Conservation (phyloP, 2,888 invertebrate species). For the Leptinotarsa peninsularis region DNA sequence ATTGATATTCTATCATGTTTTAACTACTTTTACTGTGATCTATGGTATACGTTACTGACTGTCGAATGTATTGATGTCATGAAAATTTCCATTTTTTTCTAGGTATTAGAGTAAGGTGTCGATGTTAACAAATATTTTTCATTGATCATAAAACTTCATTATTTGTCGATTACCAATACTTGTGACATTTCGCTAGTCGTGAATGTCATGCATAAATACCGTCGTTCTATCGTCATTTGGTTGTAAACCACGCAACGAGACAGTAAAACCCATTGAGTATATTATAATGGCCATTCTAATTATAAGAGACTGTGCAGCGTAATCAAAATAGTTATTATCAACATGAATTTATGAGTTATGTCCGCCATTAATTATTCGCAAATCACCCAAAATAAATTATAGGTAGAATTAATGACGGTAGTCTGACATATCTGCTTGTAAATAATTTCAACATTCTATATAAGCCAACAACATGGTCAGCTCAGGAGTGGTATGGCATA, state of each 20-base stretch:
- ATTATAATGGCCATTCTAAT: slow-evolving; percentile 27
- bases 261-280: slow-evolving; percentile 21
- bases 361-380: slow-evolving; percentile 19
- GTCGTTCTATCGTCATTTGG: neutral
- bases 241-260: slow-evolving; percentile 9
- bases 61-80: too few relatives aligned
- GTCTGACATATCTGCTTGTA: slow-evolving; percentile 25
- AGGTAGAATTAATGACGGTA: slow-evolving; percentile 21
- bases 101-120: too few relatives aligned
- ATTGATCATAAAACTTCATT: neutral
- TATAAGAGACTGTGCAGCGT: slow-evolving; percentile 19
- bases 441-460: slow-evolving; percentile 20
- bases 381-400: slow-evolving; percentile 25
- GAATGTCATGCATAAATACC: neutral
- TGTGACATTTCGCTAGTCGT: neutral
- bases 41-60: too few relatives aligned
- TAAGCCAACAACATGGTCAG: slow-evolving; percentile 14
- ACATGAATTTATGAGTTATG: slow-evolving; percentile 25
- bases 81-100: too few relatives aligned
- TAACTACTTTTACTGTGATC: too few relatives aligned
- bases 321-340: slow-evolving; percentile 27
- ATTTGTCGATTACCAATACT: neutral
- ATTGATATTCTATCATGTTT: too few relatives aligned
- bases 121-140: too few relatives aligned
- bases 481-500: slow-evolving; percentile 16